Percentiles rank a stretch among this genome's conserved stretches.
Evolutionary conservation across 1,140 invertebrate genomes (phyloP).

Genomic region (Ooceraea biroi): DNA sequence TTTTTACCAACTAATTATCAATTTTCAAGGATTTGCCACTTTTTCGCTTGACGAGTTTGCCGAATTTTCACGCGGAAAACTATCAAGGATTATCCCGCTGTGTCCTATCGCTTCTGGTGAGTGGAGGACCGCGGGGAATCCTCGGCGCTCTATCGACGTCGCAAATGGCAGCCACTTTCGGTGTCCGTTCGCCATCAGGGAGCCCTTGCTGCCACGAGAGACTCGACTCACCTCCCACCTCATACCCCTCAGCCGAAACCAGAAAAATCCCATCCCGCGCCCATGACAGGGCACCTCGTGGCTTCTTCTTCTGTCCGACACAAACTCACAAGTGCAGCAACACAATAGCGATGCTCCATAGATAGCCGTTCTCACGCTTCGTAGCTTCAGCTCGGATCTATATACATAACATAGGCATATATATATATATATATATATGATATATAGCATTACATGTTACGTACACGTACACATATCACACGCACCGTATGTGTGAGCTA

Average conservation of each 20-base stretch:
- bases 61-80: conserved; percentile 46
- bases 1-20: conserved; percentile 50
- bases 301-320: conserved; percentile 79
- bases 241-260: conserved; percentile 21
- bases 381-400: conserved; percentile 80
- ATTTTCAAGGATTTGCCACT: not conserved
- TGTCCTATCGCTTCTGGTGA: not conserved
- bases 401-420: conserved; percentile 69
- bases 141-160: conserved; percentile 11
- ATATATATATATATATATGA: conserved; percentile 59
- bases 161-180: conserved; percentile 60
- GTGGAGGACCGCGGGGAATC: not conserved
- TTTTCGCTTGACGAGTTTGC: conserved; percentile 38
- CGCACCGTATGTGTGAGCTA: conserved; percentile 62
- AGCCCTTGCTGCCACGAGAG: conserved; percentile 56
- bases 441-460: conserved; percentile 60
- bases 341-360: conserved; percentile 83
- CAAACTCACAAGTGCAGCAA: conserved; percentile 78
- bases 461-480: conserved; percentile 50
- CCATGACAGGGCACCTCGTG: conserved; percentile 58
- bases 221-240: conserved; percentile 38
- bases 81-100: conserved; percentile 16
- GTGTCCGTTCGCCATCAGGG: conserved; percentile 51
- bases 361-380: conserved; percentile 83
- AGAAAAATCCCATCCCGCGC: conserved; percentile 57